A percentile compares a stretch with the other conserved stretches of the same genome.
phyloP scores from a whole-genome alignment of 2,113 vertebrate species.

The Elaphurus davidianus region DNA sequence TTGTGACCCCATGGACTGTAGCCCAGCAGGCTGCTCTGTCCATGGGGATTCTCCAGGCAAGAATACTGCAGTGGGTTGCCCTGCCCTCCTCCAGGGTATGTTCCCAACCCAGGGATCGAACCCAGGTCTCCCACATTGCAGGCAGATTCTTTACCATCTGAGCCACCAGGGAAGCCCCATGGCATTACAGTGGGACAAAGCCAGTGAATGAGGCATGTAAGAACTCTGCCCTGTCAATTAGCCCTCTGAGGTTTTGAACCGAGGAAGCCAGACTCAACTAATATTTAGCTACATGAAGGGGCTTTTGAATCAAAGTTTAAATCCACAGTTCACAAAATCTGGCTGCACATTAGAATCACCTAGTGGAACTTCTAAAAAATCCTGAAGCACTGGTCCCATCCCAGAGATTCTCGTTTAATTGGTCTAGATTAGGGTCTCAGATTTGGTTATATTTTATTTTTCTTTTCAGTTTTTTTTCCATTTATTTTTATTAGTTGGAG shows the following conservation, averaged over 20 bases:
- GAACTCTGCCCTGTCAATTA: not conserved
- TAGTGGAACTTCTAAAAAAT: not conserved
- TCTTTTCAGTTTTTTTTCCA: no score
- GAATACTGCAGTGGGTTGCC: not conserved
- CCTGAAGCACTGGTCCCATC: not conserved
- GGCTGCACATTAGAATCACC: not conserved
- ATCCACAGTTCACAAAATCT: not conserved
- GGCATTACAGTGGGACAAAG: not conserved
- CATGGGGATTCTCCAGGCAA: not conserved
- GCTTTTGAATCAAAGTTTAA: not conserved
- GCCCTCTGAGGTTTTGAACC: not conserved
- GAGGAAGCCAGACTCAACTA: not conserved
- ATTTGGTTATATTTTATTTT: not conserved
- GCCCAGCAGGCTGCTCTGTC: not conserved
- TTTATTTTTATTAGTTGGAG: no score
- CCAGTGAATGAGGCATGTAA: not conserved
- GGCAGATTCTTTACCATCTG: not conserved
- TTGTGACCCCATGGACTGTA: not conserved
- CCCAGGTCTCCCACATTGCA: not conserved
- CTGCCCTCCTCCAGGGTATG: not conserved
- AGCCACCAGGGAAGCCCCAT: not conserved
- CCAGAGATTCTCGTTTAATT: not conserved
- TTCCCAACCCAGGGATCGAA: not conserved
- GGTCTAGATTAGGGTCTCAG: not conserved
- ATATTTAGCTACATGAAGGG: not conserved